phyloP scores from a whole-genome alignment of 2,113 vertebrate genomes.

The Heteronetta atricapilla region DNA sequence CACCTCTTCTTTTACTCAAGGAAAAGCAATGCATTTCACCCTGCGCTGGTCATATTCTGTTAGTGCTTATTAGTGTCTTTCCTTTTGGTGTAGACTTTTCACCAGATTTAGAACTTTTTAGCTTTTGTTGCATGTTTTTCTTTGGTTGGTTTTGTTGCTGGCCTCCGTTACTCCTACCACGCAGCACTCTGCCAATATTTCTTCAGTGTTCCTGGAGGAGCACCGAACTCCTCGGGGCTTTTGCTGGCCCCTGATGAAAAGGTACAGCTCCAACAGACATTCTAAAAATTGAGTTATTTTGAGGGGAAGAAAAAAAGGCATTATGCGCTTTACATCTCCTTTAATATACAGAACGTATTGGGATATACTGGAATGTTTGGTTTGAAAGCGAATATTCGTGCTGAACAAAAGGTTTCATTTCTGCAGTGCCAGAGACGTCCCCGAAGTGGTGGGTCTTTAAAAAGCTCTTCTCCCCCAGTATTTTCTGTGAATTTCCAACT shows the following conservation, averaged over 20 bases:
- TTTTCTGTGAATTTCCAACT: not conserved
- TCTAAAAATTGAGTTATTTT: not conserved
- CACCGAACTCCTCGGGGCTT: not conserved
- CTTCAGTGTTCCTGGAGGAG: not conserved
- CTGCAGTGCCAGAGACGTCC: not conserved
- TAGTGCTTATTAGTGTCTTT: not conserved
- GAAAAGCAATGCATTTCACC: not conserved
- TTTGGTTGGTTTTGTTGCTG: not conserved
- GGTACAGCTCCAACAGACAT: not conserved
- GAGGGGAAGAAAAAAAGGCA: not conserved
- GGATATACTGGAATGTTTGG: not conserved
- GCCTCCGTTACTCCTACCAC: not conserved
- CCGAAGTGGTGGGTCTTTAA: not conserved
- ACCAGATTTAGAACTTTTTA: not conserved
- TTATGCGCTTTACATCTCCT: not conserved
- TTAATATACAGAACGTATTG: not conserved
- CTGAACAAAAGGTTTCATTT: not conserved
- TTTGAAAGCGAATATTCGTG: slow-evolving; percentile 19
- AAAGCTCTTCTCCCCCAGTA: not conserved
- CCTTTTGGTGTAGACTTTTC: not conserved
- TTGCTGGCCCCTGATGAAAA: not conserved
- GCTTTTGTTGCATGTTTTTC: not conserved
- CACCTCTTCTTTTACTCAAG: not conserved
- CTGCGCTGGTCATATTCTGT: not conserved
- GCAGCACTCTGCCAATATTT: not conserved